Base-by-base conservation (phyloP, 2,888 invertebrate genomes). In the Hirtodrosophila histrioides region DNA sequence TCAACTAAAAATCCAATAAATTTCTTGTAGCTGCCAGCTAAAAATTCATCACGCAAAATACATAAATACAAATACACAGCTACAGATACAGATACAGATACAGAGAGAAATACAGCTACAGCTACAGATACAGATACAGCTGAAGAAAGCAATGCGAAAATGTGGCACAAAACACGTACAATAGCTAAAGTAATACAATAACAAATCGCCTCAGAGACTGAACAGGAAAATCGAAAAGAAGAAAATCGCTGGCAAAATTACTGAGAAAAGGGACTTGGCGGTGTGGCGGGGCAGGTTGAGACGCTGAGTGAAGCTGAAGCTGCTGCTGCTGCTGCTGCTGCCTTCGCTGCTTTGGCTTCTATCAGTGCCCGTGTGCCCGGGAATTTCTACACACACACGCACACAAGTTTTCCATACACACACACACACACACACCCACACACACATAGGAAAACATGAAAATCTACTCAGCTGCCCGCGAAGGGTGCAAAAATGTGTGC, bases 381-480 rank as follows among this genome's bases (percentile, higher is more conserved):
- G 75, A 73, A 75, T 75, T 75, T 77, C 73, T 66, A 57, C 48
- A 68, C 46, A 43, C 48, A 65, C 50, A 67, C 27, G 49, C 31
- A 24, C 29, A 36, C 23, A 63, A 37, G 39, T 62, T 56, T 51
- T 24, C 9, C 49, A 49, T 48, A 48, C 56, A 61, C 44, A 45
- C 44, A 24, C 51, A 29, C 53, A 40, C 44, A 49, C 55, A 36
- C 45, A 24, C 37, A 36, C 45, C 17, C 37, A 60, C 51, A 54
- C 43, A 54, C 44, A 62, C 43, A 71, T 35, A 50, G 49, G 43
- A 60, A 39, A 77, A 86, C 85, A 86, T 76, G 86, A 75, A 86
- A 86, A 82, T 84, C 72, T 86, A 86, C 87, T 84, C 82, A 84
- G 69, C 60, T 41, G 74, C 55, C 7, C 54, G 57, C 75, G 57